Base-by-base conservation (phyloP, 2,888 invertebrate species). In the Creontiades dilutus region DNA sequence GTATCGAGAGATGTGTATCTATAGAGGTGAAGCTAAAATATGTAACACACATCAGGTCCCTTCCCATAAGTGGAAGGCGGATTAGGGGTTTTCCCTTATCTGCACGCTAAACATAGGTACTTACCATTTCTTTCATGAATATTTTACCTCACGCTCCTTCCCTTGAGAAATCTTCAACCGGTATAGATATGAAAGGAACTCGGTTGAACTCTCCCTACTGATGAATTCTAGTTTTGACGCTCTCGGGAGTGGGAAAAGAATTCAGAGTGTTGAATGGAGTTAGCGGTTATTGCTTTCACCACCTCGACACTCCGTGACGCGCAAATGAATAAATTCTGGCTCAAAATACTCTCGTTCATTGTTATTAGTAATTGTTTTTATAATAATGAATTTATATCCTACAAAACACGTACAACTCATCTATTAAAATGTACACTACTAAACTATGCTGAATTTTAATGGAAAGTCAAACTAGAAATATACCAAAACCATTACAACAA, bases 111-210 rank as follows among this genome's bases (percentile, higher is more conserved):
- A 82, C 82, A 82, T 82, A 82, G 82, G 47, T 82, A 82, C 82
- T 85, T 85, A 85, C 68, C 85, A 85, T 85, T 85, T 85, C 68
- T 85, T 85, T 85, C 85, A 85, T 85, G 85, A 85, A 85, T 85
- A 85, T 85, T 85, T 85, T 85, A 85, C 85, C 85, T 37, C 85
- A 85, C 68, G 57, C 47, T 85, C 61, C 57, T 61, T 85, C 85
- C 85, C 85, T 85, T 46, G 85, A 85, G 85, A 85, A 85, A 85
- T 85, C 85, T 85, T 85, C 82, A 82, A 82, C 82, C 82, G 47
- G 82, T 82, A 82, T 82, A 82, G 82, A 82, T 82, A 82, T 82
- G 82, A 82, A 48, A 82, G 82, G 82, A 82, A 82, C 82, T 52
- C 27, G 47, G 47, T 48, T 82, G 19, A 82, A 82, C 82, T 52